Base-by-base conservation (phyloP, 1,140 invertebrate genomes). In the Saxidomus purpurata region DNA sequence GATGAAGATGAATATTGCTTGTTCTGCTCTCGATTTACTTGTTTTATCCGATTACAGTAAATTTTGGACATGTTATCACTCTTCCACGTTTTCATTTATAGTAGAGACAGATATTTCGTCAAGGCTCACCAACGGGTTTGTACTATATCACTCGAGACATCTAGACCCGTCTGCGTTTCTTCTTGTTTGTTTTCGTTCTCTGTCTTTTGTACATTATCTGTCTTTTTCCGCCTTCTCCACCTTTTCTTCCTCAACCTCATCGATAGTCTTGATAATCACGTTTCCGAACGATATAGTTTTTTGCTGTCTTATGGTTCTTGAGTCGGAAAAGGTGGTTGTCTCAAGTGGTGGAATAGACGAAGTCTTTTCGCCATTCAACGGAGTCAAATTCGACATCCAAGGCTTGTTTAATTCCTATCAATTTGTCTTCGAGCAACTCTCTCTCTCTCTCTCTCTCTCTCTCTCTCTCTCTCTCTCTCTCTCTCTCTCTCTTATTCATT, bases 401-500 rank as follows among this genome's bases (percentile, higher is more conserved):
- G 19, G 69, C 69, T 11, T 74, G 1, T 40, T 74, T 74, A 22
- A 74, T 34, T 9, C 69, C 69, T 19, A 74, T 8, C 19, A 74
- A 38, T 1, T 31, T 74, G 17, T 74, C 69, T 40, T 49, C 40
- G 4, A 19, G 40, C 22, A 74, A 19, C 47, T 77, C 74, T 22
- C 43, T n/a, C 22, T 77, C 74, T 77, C 36, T 77, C n/a, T 77
- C 74, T n/a, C n/a, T n/a, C n/a, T n/a, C n/a, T n/a, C n/a, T n/a
- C n/a, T n/a, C n/a, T n/a, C n/a, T n/a, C n/a, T n/a, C n/a, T n/a
- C n/a, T n/a, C n/a, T n/a, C n/a, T n/a, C n/a, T n/a, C n/a, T n/a
- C n/a, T n/a, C n/a, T n/a, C n/a, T n/a, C n/a, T n/a, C n/a, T n/a
- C 36, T 47, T 77, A 77, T 77, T 38, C 74, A 77, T 77, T 22